These are phyloP conservation scores for Baccha elongata DNA, from an alignment of 2,888 invertebrate genomes.

Conservation along the genomic window DNA sequence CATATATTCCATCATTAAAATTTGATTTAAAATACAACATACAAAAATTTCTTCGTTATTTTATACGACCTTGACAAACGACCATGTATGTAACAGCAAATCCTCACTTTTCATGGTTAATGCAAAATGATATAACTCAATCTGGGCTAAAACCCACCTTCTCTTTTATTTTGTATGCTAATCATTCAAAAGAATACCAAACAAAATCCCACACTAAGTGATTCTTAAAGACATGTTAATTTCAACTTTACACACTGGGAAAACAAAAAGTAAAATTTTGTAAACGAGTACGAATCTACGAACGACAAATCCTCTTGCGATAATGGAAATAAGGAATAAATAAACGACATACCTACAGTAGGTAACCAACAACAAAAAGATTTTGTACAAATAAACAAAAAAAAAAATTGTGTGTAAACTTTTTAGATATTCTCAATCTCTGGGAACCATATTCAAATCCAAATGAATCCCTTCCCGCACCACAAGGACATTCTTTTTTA, in stretches of 20 bases:
- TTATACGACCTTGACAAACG: no score
- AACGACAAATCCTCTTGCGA: background rate
- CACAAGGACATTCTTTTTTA: slow-evolving; percentile 24
- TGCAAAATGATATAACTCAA: background rate
- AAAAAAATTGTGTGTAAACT: background rate
- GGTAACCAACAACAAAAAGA: background rate
- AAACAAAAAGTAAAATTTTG: background rate
- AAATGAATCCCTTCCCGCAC: slow-evolving; percentile 11
- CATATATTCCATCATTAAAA: no score
- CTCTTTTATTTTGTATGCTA: background rate
- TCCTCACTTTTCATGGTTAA: background rate
- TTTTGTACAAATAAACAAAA: background rate
- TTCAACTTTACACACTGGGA: background rate
- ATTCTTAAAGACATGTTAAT: slow-evolving; percentile 12
- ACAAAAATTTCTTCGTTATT: no score
- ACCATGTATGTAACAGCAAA: no score
- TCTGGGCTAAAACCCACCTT: background rate
- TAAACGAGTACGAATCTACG: background rate
- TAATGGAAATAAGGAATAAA: background rate
- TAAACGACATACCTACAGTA: background rate
- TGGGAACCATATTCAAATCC: slow-evolving; percentile 26
- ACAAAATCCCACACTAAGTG: background rate
- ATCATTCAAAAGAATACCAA: background rate
- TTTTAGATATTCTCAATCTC: slow-evolving; percentile 2
- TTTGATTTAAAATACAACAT: no score